A percentile compares a stretch with the other conserved stretches of the same genome.
phyloP scores from a whole-genome alignment of 2,888 invertebrate genomes.

The Caenorhabditis sp. region DNA sequence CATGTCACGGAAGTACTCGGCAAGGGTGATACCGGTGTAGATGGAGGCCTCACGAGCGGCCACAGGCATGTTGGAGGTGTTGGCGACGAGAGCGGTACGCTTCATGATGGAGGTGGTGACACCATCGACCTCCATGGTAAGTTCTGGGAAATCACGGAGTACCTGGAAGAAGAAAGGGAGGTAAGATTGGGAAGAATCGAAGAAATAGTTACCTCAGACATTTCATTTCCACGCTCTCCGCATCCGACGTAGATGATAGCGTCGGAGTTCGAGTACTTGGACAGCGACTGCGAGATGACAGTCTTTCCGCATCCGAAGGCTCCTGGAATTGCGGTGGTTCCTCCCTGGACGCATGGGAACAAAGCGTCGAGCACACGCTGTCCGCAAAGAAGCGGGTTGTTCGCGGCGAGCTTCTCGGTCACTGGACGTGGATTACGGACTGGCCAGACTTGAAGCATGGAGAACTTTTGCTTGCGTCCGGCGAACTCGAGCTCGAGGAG shows the following conservation, averaged over 20 bases:
- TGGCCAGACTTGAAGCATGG: slow-evolving; percentile 98
- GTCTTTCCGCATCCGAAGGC: slow-evolving; percentile 99
- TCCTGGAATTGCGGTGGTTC: slow-evolving; percentile 83
- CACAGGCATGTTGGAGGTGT: slow-evolving; percentile 99
- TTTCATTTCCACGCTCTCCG: slow-evolving; percentile 99
- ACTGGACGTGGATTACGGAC: slow-evolving; percentile 97
- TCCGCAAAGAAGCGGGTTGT: slow-evolving; percentile 97
- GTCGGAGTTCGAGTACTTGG: slow-evolving; percentile 99
- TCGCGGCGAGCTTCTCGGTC: slow-evolving; percentile 98
- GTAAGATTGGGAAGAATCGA: background rate
- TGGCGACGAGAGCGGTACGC: slow-evolving; percentile 98
- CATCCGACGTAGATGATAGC: slow-evolving; percentile 99
- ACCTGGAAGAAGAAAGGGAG: slow-evolving; percentile 82
- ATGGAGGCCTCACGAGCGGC: slow-evolving; percentile 99
- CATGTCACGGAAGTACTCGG: slow-evolving; percentile 93
- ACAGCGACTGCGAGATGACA: slow-evolving; percentile 98
- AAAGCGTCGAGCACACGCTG: slow-evolving; percentile 98
- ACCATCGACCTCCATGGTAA: slow-evolving; percentile 97
- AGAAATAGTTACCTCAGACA: slow-evolving; percentile 89
- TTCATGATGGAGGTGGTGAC: slow-evolving; percentile 98
- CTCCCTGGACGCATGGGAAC: slow-evolving; percentile 90
- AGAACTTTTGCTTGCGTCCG: slow-evolving; percentile 93
- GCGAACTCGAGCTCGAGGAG: slow-evolving; percentile 99
- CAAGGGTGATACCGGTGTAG: slow-evolving; percentile 98
- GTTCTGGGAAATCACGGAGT: slow-evolving; percentile 97